Evolutionary conservation across 1,140 invertebrate species (phyloP).

Genomic region (Aphis craccivora): DNA sequence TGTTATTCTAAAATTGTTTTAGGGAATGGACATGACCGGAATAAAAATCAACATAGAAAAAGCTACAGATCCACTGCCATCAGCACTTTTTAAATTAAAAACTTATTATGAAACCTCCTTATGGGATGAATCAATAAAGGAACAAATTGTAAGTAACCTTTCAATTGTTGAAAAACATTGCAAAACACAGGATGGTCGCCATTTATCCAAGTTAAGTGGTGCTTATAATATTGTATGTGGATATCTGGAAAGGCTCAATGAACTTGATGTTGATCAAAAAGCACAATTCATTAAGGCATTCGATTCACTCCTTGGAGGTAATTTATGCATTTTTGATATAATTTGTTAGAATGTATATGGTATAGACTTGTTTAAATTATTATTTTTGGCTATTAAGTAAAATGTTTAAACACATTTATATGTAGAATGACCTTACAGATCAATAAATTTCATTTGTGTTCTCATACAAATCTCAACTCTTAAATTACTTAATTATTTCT

Average conservation of each 20-base stretch:
- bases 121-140: slow-evolving; percentile 6
- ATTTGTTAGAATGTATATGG: background rate
- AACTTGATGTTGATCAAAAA: slow-evolving; percentile 20
- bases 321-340: background rate
- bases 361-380: background rate
- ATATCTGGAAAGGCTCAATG: background rate
- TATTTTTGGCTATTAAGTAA: background rate
- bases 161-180: background rate
- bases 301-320: slow-evolving; percentile 34
- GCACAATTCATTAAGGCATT: slow-evolving; percentile 36
- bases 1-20: background rate
- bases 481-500: background rate
- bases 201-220: slow-evolving; percentile 26
- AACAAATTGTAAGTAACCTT: background rate
- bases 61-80: background rate
- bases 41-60: slow-evolving; percentile 29
- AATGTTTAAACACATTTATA: background rate
- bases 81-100: slow-evolving; percentile 1
- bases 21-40: slow-evolving; percentile 27
- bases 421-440: background rate
- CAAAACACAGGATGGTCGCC: slow-evolving; percentile 5
- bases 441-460: background rate
- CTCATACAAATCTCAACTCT: background rate
- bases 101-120: background rate
- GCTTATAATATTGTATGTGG: slow-evolving; percentile 37